Base-by-base conservation (phyloP, 37 sponge, comb jelly and placozoan species). In the Amphimedon queenslandica region DNA sequence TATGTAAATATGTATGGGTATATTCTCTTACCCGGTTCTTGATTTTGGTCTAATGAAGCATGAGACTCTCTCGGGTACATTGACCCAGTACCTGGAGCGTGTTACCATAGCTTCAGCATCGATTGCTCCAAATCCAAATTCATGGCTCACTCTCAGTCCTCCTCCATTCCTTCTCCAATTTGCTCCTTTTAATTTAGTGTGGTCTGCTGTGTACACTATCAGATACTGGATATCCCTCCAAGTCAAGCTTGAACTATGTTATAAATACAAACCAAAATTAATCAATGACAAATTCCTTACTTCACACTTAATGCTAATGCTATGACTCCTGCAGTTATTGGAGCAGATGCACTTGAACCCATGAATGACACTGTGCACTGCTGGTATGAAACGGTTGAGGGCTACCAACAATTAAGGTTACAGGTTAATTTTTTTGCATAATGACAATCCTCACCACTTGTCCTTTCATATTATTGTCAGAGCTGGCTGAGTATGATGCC, bases 111-210 rank as follows among this genome's bases (percentile, higher is more conserved):
- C 83, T 20, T 67, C 74, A 11, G 92, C 89, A 78, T 95, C 84
- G 25, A 95, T 74, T n/a, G 86, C 78, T n/a, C 96, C 96, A 84
- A 84, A 95, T 37, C 96, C 96, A 79, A 88, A 92, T 78, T 82
- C 35, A 42, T 81, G 86, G 65, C 80, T 88, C 42, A 82, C 79
- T 20, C 63, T 31, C 40, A 70, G 78, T 25, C 96, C 96, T 25
- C 72, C 89, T 64, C 81, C 86, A 67, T 95, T 95, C 36, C 66
- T 80, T 37, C 29, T 28, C 89, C 86, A 85, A 38, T 71, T 60
- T 28, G 42, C 35, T 11, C 20, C 29, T 25, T 28, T 41, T 18
- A 76, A 36, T 71, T 27, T 47, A 28, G 25, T 51, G 18, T 38
- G 65, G 24, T 72, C 70, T 29, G 88, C 89, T 63, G 89, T 81